Percentiles rank a stretch among this genome's conserved stretches.
Conservation (phyloP, 2,113 vertebrate species). For the Tenrec ecaudatus region DNA sequence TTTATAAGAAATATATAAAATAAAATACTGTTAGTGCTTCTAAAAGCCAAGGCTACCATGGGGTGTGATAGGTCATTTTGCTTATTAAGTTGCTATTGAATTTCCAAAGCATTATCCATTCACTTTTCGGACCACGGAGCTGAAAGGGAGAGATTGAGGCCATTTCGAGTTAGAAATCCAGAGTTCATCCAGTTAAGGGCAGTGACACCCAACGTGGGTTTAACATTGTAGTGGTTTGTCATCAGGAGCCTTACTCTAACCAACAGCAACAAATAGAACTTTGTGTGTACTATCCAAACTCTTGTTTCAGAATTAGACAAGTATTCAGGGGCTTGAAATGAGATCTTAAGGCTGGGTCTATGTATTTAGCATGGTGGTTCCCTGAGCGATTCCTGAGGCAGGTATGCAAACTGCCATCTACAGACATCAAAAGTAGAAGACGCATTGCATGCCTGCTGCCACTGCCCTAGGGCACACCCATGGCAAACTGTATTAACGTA, state of each 20-base stretch:
- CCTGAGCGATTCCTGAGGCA: constrained; percentile 40
- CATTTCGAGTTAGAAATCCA: constrained; percentile 16
- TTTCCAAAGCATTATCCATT: constrained; percentile 54
- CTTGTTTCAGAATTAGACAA: constrained; percentile 35
- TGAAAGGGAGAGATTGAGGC: not conserved
- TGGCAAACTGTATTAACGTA: not conserved
- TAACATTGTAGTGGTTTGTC: not conserved
- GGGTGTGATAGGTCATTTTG: not conserved
- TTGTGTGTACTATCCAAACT: not conserved
- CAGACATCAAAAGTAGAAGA: not conserved
- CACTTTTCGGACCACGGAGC: constrained; percentile 14
- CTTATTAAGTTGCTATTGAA: not conserved
- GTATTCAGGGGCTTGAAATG: constrained; percentile 5
- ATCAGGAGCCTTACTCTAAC: constrained; percentile 12
- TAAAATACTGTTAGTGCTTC: constrained; percentile 15
- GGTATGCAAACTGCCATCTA: constrained; percentile 3
- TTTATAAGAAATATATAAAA: constrained; percentile 11
- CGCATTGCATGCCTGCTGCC: constrained; percentile 54
- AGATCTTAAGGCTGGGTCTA: not conserved
- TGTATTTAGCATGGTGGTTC: constrained; percentile 3
- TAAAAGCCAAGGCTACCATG: not conserved
- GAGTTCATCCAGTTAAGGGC: not conserved
- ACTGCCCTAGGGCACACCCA: not conserved
- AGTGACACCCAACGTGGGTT: not conserved
- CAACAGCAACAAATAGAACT: not conserved